A percentile compares a stretch with the other conserved stretches of the same genome.
Conservation (phyloP, 2,888 invertebrate genomes). For the Hirtodrosophila cameraria region DNA sequence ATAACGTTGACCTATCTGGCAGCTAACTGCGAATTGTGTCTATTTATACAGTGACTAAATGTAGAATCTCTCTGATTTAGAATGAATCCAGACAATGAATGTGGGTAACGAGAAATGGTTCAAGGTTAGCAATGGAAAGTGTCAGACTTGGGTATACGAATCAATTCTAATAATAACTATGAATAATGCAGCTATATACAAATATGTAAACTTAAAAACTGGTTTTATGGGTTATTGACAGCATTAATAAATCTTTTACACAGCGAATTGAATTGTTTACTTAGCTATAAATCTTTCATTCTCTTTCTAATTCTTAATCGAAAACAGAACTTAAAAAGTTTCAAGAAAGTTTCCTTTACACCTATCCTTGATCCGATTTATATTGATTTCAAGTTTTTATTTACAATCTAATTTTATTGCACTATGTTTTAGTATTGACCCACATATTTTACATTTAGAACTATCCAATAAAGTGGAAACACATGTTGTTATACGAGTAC, state of each 20-base stretch:
- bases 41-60: conserved; percentile 31
- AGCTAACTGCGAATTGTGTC: conserved; percentile 33
- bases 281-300: too few species aligned
- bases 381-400: too few species aligned
- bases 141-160: conserved; percentile 11
- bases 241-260: neutral
- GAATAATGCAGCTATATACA: neutral
- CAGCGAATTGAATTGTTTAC: too few species aligned
- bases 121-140: conserved; percentile 45
- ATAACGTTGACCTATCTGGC: conserved; percentile 39
- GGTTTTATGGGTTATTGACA: conserved; percentile 16
- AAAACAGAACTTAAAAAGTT: too few species aligned
- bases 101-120: conserved; percentile 13
- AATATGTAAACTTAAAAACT: conserved; percentile 5
- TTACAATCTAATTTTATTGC: too few species aligned
- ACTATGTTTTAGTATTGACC: too few species aligned
- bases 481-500: neutral
- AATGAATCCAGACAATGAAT: conserved; percentile 28
- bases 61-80: conserved; percentile 26
- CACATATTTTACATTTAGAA: too few species aligned
- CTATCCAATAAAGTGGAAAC: too few species aligned
- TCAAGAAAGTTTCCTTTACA: too few species aligned
- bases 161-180: conserved; percentile 15
- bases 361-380: too few species aligned
- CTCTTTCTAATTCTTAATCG: too few species aligned